Percentiles rank a stretch among this genome's conserved stretches.
Conservation (phyloP, 2,113 vertebrate species). For the Stegostoma tigrinum region DNA sequence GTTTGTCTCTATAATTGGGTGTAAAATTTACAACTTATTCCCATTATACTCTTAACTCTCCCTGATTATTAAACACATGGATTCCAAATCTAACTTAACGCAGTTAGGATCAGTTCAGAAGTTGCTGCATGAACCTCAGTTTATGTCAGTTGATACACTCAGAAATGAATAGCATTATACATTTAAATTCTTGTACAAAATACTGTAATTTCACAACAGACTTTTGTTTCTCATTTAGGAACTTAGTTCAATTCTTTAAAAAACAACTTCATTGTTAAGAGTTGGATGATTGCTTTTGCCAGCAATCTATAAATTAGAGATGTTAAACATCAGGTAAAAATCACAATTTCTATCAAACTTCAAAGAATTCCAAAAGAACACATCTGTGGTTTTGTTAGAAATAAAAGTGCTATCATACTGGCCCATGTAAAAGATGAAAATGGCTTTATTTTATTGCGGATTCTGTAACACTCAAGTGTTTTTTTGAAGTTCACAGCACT, state of each 20-base stretch:
- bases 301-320: neutral
- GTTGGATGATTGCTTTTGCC: neutral
- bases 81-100: neutral
- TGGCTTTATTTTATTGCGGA: neutral
- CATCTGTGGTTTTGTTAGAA: neutral
- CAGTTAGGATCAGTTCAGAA: neutral
- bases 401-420: neutral
- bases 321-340: neutral
- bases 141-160: neutral
- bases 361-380: neutral
- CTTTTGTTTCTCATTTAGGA: neutral
- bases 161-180: neutral
- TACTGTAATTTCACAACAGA: neutral
- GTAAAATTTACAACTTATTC: neutral
- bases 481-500: neutral
- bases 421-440: neutral
- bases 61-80: neutral
- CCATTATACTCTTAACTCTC: neutral
- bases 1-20: neutral
- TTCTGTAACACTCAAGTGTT: neutral
- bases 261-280: neutral
- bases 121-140: neutral
- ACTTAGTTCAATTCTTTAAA: neutral
- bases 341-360: neutral
- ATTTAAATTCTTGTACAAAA: neutral